Conservation (phyloP, 2,113 vertebrate genomes). For the cat (Felis catus) region F.catus_Fca126_mat1.0 CM031414.1:119993501-119994000, state of each 20-base stretch:
- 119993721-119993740: background rate
- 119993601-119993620: background rate
- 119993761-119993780: background rate
- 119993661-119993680: background rate
- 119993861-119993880: slow-evolving; percentile 21
- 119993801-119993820: background rate
- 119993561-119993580: background rate
- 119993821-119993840: background rate
- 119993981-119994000: slow-evolving; percentile 1
- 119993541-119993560: background rate
- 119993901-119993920: background rate
- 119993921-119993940: slow-evolving; percentile 19
- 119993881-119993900: slow-evolving; percentile 24
- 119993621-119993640: background rate
- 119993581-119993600: background rate
- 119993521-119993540: background rate
- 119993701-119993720: background rate
- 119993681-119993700: background rate
- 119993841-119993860: background rate
- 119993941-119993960: background rate
- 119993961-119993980: background rate
- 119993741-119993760: background rate
- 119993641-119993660: background rate
- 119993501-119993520: background rate
- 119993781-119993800: background rate